Base-by-base conservation (phyloP, 1,140 invertebrate species). In the Gryllus bimaculatus region DNA sequence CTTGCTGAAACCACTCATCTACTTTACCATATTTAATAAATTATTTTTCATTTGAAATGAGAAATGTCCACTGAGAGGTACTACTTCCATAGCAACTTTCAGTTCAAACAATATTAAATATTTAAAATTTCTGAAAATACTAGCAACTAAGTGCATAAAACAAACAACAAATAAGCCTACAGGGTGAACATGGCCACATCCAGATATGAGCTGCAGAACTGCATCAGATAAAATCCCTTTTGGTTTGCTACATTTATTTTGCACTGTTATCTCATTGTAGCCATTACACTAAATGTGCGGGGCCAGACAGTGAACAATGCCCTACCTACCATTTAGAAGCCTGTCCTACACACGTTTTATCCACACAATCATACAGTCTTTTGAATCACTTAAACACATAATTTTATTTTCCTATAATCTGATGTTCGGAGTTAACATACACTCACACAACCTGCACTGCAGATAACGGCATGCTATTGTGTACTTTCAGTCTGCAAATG, bases 401-500 rank as follows among this genome's bases (percentile, higher is more conserved):
- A 13, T 13, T 66, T 39, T 39, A 39, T 66, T 66, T 66, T 18
- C 54, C 54, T 66, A 66, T 66, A 66, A 66, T 66, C 54, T 66
- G 54, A 66, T 66, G 10, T 66, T 66, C 54, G 18, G 54, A 66
- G 54, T 66, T 3, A 10, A 66, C 39, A 76, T 47, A 47, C 75
- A 76, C 18, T 12, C 76, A 77, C 76, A 77, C 48, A 77, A 20
- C 48, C 76, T 77, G 76, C 76, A 77, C 15, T 77, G 47, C 76
- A 77, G 76, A 47, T 77, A 76, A 76, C n/a, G 47, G 39, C 47
- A 39, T 39, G 39, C 47, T 39, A 76, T 76, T 76, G 75, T 66
- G 54, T 66, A 76, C 75, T n/a, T 48, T 76, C n/a, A 77, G 47
- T 77, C 48, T 20, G 39, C 39, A 76, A 48, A n/a, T 39, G 47